Evolutionary conservation across 1,140 invertebrate species (phyloP).

Genomic region (Drosophila parvula): DNA sequence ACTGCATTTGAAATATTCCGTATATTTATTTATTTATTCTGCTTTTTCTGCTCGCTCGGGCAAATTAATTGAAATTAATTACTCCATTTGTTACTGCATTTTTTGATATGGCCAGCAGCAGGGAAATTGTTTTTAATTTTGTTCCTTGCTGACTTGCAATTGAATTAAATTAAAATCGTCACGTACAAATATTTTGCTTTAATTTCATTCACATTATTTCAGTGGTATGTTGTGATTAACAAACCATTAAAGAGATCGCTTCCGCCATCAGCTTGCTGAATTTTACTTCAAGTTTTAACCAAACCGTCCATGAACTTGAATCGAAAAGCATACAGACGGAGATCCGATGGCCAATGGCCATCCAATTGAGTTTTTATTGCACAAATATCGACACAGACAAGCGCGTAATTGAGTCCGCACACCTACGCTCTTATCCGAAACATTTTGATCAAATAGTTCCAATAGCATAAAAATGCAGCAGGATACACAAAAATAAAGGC

Average conservation of each 20-base stretch:
- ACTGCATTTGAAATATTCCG: slow-evolving; percentile 41
- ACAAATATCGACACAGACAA: slow-evolving; percentile 67
- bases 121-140: slow-evolving; percentile 18
- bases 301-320: neutral
- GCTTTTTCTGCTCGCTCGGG: slow-evolving; percentile 33
- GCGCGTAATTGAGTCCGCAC: slow-evolving; percentile 70
- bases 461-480: slow-evolving; percentile 63
- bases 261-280: slow-evolving; percentile 19
- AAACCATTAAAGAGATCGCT: slow-evolving; percentile 35
- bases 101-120: slow-evolving; percentile 20
- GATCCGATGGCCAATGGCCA: slow-evolving; percentile 38
- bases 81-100: slow-evolving; percentile 49
- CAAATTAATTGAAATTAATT: slow-evolving; percentile 74
- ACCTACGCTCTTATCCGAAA: neutral
- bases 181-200: slow-evolving; percentile 57
- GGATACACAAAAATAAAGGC: slow-evolving; percentile 67
- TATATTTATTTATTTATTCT: slow-evolving; percentile 20
- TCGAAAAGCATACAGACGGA: neutral
- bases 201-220: slow-evolving; percentile 38
- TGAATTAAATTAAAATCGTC: slow-evolving; percentile 53
- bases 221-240: slow-evolving; percentile 46
- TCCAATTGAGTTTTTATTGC: slow-evolving; percentile 69
- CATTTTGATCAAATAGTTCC: slow-evolving; percentile 28
- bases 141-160: slow-evolving; percentile 36
- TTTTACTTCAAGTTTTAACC: slow-evolving; percentile 23